Base-by-base conservation (phyloP, 2,113 vertebrate species). In the Sceloporus undulatus region DNA sequence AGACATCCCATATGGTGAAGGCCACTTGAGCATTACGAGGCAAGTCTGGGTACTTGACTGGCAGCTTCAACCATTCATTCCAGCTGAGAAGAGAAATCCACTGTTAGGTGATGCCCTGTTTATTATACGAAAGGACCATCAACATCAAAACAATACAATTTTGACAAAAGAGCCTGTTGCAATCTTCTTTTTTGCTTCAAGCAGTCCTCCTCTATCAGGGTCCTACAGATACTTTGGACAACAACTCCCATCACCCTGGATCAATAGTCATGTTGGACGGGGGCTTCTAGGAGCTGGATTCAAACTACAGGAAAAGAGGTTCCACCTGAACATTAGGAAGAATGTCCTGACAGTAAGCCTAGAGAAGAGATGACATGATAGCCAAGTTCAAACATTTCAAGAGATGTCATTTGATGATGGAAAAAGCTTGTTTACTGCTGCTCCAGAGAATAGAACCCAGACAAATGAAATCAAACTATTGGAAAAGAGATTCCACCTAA, bases 21-120 rank as follows among this genome's bases (percentile, higher is more conserved):
- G 98, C 98, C 75, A 99, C 98, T 79, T 99, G 98, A 5, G 99
- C 98, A 90, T 97, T 99, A 82, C 99, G 98, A 38, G 99, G 99
- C 83, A 99, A 95, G 88, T 99, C 99, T 0, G 99, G 98, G 89
- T 99, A 99, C 87, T 99, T 99, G 90, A 99, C 98, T 0, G 98
- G 99, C 75, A 99, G 95, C 88, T 98, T 98, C 56, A 99, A 95
- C 99, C 99, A 99, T 90, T 99, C 98, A 0, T 99, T 99, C 99
- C 99, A 99, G 94, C 99, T 99, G 87, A 73, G 91, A 11, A 91
- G 65, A 94, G 84, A 94, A 0, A 87, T 0, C 27, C 7, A 5
- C 5, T 23, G 40, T 93, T 86, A 94, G 65, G 23, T 52, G 81
- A 2, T 79, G 54, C 0, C 14, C 34, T 18, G 13, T 16, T 62